Evolutionary conservation across 2,113 vertebrate genomes (phyloP).

Genomic region (Pao palembangensis): DNA sequence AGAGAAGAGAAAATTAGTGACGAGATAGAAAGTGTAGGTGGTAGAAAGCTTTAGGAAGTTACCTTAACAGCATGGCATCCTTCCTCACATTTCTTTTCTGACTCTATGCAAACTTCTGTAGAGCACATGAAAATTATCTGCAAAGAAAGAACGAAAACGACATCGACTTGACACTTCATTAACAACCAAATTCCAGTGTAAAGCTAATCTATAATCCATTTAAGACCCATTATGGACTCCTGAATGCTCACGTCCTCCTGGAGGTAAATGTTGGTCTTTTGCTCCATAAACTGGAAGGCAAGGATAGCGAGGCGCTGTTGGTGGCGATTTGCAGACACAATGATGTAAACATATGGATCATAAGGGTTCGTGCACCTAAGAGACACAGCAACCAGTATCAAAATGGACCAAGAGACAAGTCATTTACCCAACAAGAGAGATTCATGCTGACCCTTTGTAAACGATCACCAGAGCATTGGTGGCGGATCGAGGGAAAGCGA

Average conservation of each 20-base stretch:
- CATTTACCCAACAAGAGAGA: not conserved
- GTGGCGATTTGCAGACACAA: conserved; percentile 24
- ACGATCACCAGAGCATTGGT: conserved; percentile 65
- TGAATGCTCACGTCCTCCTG: conserved; percentile 67
- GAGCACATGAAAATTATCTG: conserved; percentile 79
- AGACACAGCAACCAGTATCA: not conserved
- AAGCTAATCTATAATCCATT: not conserved
- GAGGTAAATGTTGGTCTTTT: conserved; percentile 54
- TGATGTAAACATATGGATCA: conserved; percentile 42
- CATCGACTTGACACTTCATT: too few relatives aligned
- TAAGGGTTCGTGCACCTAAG: conserved; percentile 67
- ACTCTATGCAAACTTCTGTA: conserved; percentile 62
- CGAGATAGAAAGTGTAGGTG: not conserved
- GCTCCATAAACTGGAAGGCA: conserved; percentile 73
- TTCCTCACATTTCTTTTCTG: conserved; percentile 47
- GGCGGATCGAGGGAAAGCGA: conserved; percentile 70
- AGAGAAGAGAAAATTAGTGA: not conserved
- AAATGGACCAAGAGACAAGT: too few relatives aligned
- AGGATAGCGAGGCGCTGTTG: conserved; percentile 56
- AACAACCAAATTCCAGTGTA: too few relatives aligned
- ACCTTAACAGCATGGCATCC: conserved; percentile 68
- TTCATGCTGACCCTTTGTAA: conserved; percentile 64
- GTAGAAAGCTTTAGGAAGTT: not conserved
- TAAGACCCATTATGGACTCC: not conserved
- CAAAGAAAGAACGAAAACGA: not conserved